Evolutionary conservation across 2,888 invertebrate genomes (phyloP), one percentile per base, ranked within the genome.

Genomic region (Hemithea aestivaria): DNA sequence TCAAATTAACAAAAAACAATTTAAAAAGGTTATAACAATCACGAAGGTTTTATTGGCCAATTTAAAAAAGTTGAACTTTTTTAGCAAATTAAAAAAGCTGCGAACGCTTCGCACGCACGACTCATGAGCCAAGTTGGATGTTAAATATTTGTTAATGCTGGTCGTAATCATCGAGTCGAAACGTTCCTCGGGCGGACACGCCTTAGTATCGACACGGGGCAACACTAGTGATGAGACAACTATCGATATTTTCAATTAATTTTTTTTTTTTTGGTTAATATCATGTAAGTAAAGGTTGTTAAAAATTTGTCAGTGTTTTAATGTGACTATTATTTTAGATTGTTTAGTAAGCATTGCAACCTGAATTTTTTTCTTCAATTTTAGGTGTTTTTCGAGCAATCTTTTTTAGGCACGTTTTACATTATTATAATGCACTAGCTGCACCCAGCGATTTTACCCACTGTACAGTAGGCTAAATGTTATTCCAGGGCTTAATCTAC

Each of bases 131-230:
- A 5, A 62, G 60, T 48, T 56, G 56, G 56, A 65, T 66, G 73
- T 76, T 76, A 78, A 79, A 80, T 80, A 78, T 80, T 79, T 78
- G 78, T 76, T 76, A 76, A 78, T 74, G 68, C 68, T 45, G 56
- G 37, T 27, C 51, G 63, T 70, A 69, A 66, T 66, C 60, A 56
- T 58, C 46, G 45, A 52, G 45, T 56, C 63, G 57, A 61, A 26
- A 11, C 29, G 40, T 62, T 63, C 41, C 35, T 21, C 57, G 52
- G 51, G 42, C 41, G 40, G 62, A 54, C 66, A 71, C 69, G 72
- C 73, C 73, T 61, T 27, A 33, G 60, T 65, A 62, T 55, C 58
- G 71, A 61, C 22, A 29, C 43, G 41, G 34, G 9, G 33, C 38
- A 40, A 35, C 41, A 24, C 41, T 44, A 51, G 30, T 29, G 20